Conservation (phyloP, 2,113 vertebrate species). For the Colaptes auratus region DNA sequence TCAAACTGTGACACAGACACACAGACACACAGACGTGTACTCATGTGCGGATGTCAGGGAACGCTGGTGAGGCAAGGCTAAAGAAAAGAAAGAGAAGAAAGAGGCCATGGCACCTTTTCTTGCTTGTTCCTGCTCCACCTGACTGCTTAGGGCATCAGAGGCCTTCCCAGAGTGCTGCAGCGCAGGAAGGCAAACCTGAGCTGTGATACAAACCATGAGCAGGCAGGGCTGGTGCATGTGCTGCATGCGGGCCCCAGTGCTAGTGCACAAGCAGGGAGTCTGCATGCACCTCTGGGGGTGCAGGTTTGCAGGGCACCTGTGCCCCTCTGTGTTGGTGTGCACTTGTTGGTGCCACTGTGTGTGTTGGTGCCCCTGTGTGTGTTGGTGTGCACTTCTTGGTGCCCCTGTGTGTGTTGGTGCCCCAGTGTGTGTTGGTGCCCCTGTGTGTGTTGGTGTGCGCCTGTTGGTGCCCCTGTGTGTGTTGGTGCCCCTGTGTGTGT, state of each 20-base stretch:
- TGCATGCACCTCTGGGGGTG: background rate
- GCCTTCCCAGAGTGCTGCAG: background rate
- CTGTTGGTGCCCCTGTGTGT: no score
- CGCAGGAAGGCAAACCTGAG: background rate
- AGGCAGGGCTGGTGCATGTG: fast-evolving
- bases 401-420: no score
- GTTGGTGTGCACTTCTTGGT: no score
- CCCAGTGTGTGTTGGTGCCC: no score
- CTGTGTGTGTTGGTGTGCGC: no score
- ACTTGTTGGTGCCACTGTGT: no score
- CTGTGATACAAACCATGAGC: background rate
- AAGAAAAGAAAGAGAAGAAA: background rate
- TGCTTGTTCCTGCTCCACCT: background rate
- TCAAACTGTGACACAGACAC: no score
- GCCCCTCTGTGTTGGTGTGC: fast-evolving
- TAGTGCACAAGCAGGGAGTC: background rate
- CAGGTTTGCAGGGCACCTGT: background rate
- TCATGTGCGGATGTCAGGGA: background rate
- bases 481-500: no score
- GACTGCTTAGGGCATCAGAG: fast-evolving
- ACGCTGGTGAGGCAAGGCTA: background rate
- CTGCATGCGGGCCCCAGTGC: background rate
- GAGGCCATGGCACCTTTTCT: background rate
- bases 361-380: no score
- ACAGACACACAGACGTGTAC: fast-evolving